phyloP scores from a whole-genome alignment of 2,888 invertebrate species.

The Artemia sinica region DNA sequence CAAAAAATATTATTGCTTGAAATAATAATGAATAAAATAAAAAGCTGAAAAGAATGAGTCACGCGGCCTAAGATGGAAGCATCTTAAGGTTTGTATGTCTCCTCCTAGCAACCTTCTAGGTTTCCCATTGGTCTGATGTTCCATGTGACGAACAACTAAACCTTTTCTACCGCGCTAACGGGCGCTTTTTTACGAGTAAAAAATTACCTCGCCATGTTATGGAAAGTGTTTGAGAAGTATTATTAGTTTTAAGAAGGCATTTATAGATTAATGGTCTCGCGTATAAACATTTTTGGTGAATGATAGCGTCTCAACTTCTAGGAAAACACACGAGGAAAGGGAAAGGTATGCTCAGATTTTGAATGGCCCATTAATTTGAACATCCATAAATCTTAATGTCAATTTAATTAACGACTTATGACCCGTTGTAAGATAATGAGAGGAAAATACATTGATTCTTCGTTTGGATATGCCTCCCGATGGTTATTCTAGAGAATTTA shows the following conservation, averaged over 20 bases:
- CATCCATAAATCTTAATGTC: background rate
- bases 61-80: no score
- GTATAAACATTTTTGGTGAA: background rate
- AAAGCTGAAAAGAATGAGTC: no score
- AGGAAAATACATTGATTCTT: background rate
- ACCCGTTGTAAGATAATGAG: background rate
- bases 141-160: background rate
- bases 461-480: no score
- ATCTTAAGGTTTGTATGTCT: no score
- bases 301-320: background rate
- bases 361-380: background rate
- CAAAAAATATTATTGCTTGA: no score
- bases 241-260: conserved; percentile 7
- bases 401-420: background rate
- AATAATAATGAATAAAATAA: no score
- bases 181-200: conserved; percentile 13
- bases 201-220: conserved; percentile 14
- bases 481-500: no score
- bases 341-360: conserved; percentile 10
- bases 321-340: no score
- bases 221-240: conserved; percentile 11
- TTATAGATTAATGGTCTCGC: conserved; percentile 9
- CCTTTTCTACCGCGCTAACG: conserved; percentile 12
- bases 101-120: no score
- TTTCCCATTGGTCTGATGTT: no score